phyloP scores from a whole-genome alignment of 2,113 vertebrate species.

The Glaucidium brasilianum region DNA sequence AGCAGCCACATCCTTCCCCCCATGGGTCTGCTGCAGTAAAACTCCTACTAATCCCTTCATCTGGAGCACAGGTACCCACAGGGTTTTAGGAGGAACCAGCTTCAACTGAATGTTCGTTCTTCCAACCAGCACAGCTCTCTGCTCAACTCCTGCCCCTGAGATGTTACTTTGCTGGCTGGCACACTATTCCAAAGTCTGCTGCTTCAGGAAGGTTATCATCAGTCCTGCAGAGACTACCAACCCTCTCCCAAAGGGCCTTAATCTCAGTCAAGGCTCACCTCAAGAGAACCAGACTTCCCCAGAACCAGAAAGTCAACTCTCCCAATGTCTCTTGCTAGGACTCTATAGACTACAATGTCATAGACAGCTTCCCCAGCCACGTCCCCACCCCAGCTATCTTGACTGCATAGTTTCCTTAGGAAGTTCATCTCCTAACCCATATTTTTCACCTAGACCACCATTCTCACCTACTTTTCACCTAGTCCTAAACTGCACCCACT shows the following conservation, averaged over 20 bases:
- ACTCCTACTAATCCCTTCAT: background rate
- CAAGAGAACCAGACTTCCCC: background rate
- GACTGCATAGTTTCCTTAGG: background rate
- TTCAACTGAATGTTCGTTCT: background rate
- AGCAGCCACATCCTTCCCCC: background rate
- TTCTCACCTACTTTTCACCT: background rate
- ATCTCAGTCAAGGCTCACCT: background rate
- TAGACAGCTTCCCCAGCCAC: background rate
- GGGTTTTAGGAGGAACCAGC: background rate
- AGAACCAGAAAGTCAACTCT: constrained; percentile 1
- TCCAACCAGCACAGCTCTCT: background rate
- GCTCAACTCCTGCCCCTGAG: background rate
- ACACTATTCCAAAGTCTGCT: background rate
- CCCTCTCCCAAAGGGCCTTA: background rate
- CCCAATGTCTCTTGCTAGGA: background rate
- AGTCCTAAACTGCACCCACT: background rate
- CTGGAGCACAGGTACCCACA: background rate
- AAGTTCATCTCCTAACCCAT: background rate
- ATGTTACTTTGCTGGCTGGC: background rate
- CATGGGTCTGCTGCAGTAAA: background rate
- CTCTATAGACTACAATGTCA: background rate
- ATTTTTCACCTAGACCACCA: background rate
- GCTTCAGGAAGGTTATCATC: background rate
- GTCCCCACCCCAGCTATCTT: background rate
- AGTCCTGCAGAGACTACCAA: background rate